A percentile compares a stretch with the other conserved stretches of the same genome.
phyloP scores from a whole-genome alignment of 2,797 vertebrate genomes.

The Lepidocolaptes lacrymiger region DNA sequence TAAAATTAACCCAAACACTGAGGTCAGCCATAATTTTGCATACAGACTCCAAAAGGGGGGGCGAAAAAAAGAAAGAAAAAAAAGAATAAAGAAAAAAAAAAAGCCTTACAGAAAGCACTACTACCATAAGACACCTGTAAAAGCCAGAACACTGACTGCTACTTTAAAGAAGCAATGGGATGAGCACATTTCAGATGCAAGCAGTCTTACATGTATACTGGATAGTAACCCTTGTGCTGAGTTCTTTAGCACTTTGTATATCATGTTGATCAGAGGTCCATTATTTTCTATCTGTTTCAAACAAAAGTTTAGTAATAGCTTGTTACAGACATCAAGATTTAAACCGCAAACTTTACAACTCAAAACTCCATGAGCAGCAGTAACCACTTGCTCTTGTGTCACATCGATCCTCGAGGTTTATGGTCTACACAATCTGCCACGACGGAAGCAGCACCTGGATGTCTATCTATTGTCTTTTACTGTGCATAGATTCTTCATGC shows the following conservation, averaged over 20 bases:
- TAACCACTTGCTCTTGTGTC: not conserved
- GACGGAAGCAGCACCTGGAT: not conserved
- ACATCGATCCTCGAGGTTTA: not conserved
- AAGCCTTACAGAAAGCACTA: constrained; percentile 35
- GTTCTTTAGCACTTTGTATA: constrained; percentile 89
- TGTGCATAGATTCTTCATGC: not conserved
- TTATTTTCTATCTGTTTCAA: constrained; percentile 94
- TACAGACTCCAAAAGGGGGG: constrained; percentile 9
- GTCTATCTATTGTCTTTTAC: not conserved
- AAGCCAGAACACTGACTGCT: constrained; percentile 66
- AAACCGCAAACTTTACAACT: not conserved
- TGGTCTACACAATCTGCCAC: not conserved
- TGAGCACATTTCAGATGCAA: constrained; percentile 79
- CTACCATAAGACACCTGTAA: constrained; percentile 38
- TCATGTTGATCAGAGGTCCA: constrained; percentile 90
- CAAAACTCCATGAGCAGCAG: not conserved
- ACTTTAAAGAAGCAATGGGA: constrained; percentile 78
- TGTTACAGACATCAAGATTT: constrained; percentile 13
- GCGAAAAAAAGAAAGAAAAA: not conserved
- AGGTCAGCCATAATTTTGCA: constrained; percentile 61
- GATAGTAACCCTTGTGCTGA: constrained; percentile 83
- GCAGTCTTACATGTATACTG: constrained; percentile 89
- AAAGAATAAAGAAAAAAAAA: not conserved
- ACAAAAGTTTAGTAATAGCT: constrained; percentile 81
- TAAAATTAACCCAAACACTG: constrained; percentile 55